Percentiles rank a stretch among this genome's conserved stretches.
Evolutionary conservation across 2,888 invertebrate genomes (phyloP).

Genomic region (Pasiphila rectangulata): DNA sequence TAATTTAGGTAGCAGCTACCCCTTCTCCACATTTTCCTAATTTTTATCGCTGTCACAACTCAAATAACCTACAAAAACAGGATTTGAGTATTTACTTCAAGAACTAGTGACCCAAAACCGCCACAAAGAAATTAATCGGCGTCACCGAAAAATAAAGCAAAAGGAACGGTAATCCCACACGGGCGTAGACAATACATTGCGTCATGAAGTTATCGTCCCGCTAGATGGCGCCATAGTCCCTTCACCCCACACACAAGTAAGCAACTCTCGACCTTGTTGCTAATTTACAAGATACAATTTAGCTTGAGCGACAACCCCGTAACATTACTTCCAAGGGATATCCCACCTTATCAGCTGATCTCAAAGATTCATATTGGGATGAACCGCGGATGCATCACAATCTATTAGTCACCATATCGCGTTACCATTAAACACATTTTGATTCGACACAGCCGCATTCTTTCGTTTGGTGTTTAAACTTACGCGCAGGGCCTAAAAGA

Average conservation of each 20-base stretch:
- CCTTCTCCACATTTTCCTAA: not conserved
- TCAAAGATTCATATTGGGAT: constrained; percentile 49
- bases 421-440: constrained; percentile 67
- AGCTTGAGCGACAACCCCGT: constrained; percentile 37
- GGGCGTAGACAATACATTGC: constrained; percentile 72
- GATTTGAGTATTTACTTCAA: constrained; percentile 44
- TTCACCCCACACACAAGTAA: constrained; percentile 68
- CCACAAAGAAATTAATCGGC: constrained; percentile 68
- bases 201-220: constrained; percentile 75
- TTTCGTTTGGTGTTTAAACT: constrained; percentile 72
- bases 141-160: constrained; percentile 70
- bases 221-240: constrained; percentile 69
- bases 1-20: too few relatives aligned
- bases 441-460: constrained; percentile 58
- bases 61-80: constrained; percentile 41
- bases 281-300: constrained; percentile 49
- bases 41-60: constrained; percentile 28
- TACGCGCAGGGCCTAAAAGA: constrained; percentile 45
- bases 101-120: constrained; percentile 50
- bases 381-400: constrained; percentile 49
- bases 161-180: constrained; percentile 73
- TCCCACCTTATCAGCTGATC: constrained; percentile 47
- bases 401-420: constrained; percentile 67
- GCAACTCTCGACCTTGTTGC: constrained; percentile 55
- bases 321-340: constrained; percentile 51